phyloP scores from a whole-genome alignment of 1,140 invertebrate species.

The Drosophila nasuta region DNA sequence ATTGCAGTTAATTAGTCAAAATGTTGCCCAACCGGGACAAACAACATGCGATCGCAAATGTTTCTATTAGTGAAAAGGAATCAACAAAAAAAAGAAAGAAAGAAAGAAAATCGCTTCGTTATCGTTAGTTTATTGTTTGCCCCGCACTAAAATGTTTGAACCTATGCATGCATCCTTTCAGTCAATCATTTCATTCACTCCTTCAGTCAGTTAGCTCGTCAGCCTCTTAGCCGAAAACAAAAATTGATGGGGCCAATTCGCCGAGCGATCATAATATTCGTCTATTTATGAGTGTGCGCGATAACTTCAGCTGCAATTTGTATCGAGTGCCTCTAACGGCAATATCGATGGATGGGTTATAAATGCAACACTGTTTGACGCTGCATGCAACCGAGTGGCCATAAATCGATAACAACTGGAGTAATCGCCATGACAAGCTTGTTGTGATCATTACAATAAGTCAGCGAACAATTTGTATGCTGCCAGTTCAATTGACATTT shows the following conservation, averaged over 20 bases:
- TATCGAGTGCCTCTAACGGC: not conserved
- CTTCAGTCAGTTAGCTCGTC: not conserved
- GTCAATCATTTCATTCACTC: too few species aligned
- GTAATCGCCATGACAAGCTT: not conserved
- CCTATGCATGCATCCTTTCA: slow-evolving; percentile 10
- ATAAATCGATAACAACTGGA: not conserved
- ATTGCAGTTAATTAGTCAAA: slow-evolving; percentile 82
- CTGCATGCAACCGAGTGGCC: not conserved
- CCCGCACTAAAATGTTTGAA: slow-evolving; percentile 26
- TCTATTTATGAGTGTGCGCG: not conserved
- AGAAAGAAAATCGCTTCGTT: too few species aligned
- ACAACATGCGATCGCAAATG: slow-evolving; percentile 52
- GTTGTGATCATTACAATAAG: too few species aligned
- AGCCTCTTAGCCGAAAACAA: not conserved
- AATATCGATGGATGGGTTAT: not conserved
- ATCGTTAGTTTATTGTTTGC: too few species aligned
- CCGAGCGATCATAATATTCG: not conserved
- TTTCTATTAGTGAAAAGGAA: slow-evolving; percentile 15
- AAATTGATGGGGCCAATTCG: slow-evolving; percentile 26
- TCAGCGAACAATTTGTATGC: too few species aligned
- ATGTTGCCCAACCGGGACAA: slow-evolving; percentile 72
- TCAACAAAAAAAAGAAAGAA: not conserved
- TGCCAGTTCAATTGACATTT: too few species aligned
- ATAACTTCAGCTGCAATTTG: not conserved
- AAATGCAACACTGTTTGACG: not conserved